Evolutionary conservation across 2,113 vertebrate species (phyloP).

Genomic region (Montifringilla adamsi): DNA sequence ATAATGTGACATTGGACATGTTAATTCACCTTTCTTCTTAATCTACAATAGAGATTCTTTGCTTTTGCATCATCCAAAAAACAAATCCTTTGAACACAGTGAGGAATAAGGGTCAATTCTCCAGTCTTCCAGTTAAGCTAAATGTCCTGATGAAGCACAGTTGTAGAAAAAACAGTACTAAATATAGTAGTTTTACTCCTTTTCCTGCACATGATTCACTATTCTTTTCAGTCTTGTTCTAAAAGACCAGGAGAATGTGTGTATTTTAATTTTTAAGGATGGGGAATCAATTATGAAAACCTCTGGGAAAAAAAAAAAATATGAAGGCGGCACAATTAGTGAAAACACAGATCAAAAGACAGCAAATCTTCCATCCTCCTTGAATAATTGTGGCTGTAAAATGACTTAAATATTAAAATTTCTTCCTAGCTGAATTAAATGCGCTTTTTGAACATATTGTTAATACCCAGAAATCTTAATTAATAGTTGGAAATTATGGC

Average conservation of each 20-base stretch:
- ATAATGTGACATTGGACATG: not conserved
- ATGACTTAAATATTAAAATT: not conserved
- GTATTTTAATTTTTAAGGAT: not conserved
- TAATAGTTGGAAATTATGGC: not conserved
- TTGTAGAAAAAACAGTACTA: not conserved
- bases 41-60: not conserved
- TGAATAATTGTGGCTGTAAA: not conserved
- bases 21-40: not conserved
- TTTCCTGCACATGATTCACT: not conserved
- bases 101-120: not conserved
- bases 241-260: not conserved
- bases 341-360: not conserved
- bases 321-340: not conserved
- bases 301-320: not conserved
- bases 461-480: constrained; percentile 4
- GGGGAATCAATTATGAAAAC: not conserved
- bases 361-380: not conserved
- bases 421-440: not conserved
- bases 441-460: not conserved
- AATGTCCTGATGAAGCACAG: not conserved
- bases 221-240: not conserved
- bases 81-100: not conserved
- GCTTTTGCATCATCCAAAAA: not conserved
- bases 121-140: not conserved
- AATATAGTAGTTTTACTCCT: not conserved